phyloP scores from a whole-genome alignment of 2,113 vertebrate species.

The Lanius ludovicianus region DNA sequence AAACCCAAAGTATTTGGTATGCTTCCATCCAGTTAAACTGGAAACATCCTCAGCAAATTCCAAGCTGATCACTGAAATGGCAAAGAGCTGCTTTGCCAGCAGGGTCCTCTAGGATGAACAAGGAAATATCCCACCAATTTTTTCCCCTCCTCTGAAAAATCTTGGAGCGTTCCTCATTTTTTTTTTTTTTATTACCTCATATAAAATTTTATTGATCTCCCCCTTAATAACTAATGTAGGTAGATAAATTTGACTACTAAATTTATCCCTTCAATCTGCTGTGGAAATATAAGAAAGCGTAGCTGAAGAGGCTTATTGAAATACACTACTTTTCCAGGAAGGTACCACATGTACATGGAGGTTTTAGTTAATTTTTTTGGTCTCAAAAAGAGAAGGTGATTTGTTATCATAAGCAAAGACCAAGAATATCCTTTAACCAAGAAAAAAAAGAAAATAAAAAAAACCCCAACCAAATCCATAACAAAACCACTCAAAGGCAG shows the following conservation, averaged over 20 bases:
- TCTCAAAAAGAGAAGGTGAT: not conserved
- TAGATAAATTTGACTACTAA: not conserved
- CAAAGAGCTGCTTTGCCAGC: not conserved
- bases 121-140: not conserved
- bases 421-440: not conserved
- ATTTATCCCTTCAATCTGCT: not conserved
- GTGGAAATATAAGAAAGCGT: not conserved
- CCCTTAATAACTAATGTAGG: not conserved
- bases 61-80: not conserved
- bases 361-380: not conserved
- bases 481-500: not conserved
- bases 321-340: not conserved
- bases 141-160: not conserved
- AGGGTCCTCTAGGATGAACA: not conserved
- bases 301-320: not conserved
- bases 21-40: not conserved
- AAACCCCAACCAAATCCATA: not conserved
- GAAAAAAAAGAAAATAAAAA: not conserved
- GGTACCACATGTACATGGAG: accelerated
- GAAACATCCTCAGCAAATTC: not conserved
- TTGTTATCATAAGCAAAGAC: not conserved
- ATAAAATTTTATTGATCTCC: not conserved
- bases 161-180: not conserved
- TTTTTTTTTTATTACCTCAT: not conserved
- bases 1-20: not conserved